These are phyloP conservation scores for Papilio aristodemus DNA, from an alignment of 1,140 invertebrate species.

Conservation along the genomic window DNA sequence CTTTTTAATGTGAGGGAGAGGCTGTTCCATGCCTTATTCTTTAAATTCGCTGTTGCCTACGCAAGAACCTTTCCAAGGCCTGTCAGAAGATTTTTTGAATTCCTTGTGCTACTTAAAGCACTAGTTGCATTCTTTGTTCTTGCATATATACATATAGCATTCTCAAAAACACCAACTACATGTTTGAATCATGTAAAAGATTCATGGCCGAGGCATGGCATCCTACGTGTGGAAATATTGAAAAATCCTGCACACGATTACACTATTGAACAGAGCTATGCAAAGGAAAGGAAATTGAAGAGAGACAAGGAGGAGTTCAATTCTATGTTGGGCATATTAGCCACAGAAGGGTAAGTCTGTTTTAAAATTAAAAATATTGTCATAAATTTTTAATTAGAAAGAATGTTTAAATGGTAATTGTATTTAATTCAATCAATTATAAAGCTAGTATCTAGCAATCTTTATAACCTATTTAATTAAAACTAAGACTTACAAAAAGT, in stretches of 20 bases:
- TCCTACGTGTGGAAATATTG: conserved; percentile 97
- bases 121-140: conserved; percentile 94
- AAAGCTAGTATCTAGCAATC: too few relatives aligned
- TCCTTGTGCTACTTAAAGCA: conserved; percentile 94
- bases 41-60: conserved; percentile 94
- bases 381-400: too few relatives aligned
- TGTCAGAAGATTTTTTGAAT: conserved; percentile 93
- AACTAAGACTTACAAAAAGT: too few relatives aligned
- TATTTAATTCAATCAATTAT: not conserved
- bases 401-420: too few relatives aligned
- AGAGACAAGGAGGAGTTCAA: conserved; percentile 85
- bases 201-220: conserved; percentile 97
- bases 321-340: conserved; percentile 84
- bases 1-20: conserved; percentile 93
- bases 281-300: conserved; percentile 87
- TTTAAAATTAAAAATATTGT: too few relatives aligned
- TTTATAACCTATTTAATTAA: too few relatives aligned
- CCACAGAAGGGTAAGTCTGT: conserved; percentile 83
- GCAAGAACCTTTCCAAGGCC: conserved; percentile 93
- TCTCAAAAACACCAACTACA: conserved; percentile 95
- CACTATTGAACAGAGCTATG: conserved; percentile 90
- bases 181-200: conserved; percentile 95
- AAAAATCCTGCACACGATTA: conserved; percentile 87
- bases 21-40: conserved; percentile 97
- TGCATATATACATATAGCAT: conserved; percentile 96